These are phyloP conservation scores for Coelopa pilipes DNA, from an alignment of 2,888 invertebrate species.

Conservation along the genomic window DNA sequence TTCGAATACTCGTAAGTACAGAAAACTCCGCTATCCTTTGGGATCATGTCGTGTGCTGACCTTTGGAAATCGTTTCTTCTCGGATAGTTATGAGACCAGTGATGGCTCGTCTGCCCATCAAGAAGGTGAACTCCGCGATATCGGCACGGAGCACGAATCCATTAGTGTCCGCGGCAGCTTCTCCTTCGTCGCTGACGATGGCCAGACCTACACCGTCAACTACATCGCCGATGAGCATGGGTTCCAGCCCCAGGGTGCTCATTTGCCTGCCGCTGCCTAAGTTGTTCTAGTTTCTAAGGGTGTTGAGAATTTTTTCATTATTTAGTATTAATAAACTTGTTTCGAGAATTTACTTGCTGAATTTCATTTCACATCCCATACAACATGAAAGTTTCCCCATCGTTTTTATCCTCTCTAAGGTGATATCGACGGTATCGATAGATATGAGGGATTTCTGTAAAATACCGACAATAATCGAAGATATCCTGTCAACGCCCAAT, in stretches of 20 bases:
- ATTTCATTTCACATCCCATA: no score
- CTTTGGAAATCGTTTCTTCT: not conserved
- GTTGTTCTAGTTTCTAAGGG: conserved; percentile 9
- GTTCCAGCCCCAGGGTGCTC: conserved; percentile 68
- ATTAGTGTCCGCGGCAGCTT: conserved; percentile 69
- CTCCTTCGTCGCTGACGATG: conserved; percentile 71
- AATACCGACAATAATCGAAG: no score
- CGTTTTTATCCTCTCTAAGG: no score
- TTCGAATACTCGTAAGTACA: conserved; percentile 72
- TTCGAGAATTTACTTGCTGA: not conserved
- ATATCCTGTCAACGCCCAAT: no score
- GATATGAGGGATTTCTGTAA: not conserved
- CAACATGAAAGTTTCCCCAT: no score
- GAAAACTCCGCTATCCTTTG: conserved; percentile 52
- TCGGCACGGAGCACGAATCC: conserved; percentile 69
- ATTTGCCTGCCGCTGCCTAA: conserved; percentile 64
- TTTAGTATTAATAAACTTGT: not conserved
- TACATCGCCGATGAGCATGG: conserved; percentile 65
- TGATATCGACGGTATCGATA: no score
- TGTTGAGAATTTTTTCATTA: not conserved
- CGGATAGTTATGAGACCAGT: conserved; percentile 61
- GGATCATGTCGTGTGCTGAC: conserved; percentile 67
- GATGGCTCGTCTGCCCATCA: conserved; percentile 70
- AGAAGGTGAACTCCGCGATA: conserved; percentile 69
- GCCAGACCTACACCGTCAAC: conserved; percentile 71